phyloP scores from a whole-genome alignment of 2,113 vertebrate genomes.

The Laticauda colubrina region DNA sequence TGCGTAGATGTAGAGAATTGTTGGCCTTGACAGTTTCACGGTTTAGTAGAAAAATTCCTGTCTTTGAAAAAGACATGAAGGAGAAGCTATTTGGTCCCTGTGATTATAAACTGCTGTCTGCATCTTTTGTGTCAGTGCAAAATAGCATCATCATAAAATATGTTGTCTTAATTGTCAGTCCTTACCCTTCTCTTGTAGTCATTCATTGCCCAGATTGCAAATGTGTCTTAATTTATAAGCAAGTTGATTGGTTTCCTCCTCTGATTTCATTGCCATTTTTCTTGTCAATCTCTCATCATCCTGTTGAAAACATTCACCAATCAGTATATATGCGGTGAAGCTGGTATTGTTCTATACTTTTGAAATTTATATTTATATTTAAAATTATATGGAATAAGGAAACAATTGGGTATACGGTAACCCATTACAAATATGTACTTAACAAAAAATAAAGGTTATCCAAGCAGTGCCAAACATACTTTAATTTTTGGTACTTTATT shows the following conservation, averaged over 20 bases:
- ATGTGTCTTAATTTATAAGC: background rate
- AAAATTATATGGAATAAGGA: background rate
- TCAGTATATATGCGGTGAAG: background rate
- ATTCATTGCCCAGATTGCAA: background rate
- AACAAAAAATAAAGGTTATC: background rate
- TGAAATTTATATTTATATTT: background rate
- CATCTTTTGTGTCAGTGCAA: background rate
- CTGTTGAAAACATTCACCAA: background rate
- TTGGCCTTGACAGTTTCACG: background rate
- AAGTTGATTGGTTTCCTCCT: background rate
- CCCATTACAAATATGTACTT: background rate
- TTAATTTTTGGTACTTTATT: constrained; percentile 59
- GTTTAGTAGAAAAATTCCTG: background rate
- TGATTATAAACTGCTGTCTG: background rate
- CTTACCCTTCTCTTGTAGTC: background rate
- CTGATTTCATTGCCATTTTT: background rate
- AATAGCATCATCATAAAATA: background rate
- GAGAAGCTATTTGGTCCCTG: background rate
- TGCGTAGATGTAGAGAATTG: background rate
- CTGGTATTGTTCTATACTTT: background rate
- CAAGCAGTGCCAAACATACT: background rate
- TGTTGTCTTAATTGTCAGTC: background rate
- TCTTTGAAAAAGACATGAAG: background rate
- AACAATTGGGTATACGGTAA: background rate
- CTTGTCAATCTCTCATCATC: background rate